These are phyloP conservation scores for Idaea straminata DNA, from an alignment of 2,888 invertebrate species.

Conservation along the genomic window DNA sequence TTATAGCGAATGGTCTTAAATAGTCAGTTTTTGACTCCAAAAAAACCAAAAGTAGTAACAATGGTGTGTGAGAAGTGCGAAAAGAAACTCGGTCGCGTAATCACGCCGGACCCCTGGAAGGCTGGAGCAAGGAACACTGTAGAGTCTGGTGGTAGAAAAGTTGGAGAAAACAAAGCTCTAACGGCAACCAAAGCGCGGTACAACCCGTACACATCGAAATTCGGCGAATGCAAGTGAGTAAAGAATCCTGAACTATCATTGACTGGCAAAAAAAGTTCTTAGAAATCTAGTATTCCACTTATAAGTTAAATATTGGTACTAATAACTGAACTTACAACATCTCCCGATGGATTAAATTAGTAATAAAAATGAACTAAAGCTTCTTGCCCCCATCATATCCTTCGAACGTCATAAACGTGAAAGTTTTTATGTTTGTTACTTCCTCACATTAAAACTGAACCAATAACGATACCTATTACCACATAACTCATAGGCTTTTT, in stretches of 20 bases:
- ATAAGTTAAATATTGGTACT: too few relatives aligned
- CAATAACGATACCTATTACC: too few relatives aligned
- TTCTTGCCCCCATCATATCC: too few relatives aligned
- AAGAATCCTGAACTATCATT: background rate
- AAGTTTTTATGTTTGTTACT: too few relatives aligned
- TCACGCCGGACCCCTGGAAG: constrained; percentile 99
- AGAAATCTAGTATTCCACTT: background rate
- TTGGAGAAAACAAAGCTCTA: constrained; percentile 97
- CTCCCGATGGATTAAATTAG: too few relatives aligned
- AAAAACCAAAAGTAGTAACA: constrained; percentile 13
- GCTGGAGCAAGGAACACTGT: constrained; percentile 94
- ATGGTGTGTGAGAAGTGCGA: constrained; percentile 97
- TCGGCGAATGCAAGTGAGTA: constrained; percentile 84
- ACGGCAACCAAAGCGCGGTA: constrained; percentile 91
- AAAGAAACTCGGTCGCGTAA: constrained; percentile 94
- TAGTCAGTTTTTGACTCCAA: background rate
- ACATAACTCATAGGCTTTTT: too few relatives aligned
- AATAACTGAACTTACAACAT: too few relatives aligned
- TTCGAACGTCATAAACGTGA: too few relatives aligned
- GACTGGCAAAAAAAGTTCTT: background rate
- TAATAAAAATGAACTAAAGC: too few relatives aligned
- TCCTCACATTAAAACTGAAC: too few relatives aligned
- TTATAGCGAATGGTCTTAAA: background rate
- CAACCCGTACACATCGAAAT: constrained; percentile 89
- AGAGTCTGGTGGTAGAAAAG: constrained; percentile 92